phyloP scores from a whole-genome alignment of 2,797 vertebrate species.

The Cossypha dichroa region DNA sequence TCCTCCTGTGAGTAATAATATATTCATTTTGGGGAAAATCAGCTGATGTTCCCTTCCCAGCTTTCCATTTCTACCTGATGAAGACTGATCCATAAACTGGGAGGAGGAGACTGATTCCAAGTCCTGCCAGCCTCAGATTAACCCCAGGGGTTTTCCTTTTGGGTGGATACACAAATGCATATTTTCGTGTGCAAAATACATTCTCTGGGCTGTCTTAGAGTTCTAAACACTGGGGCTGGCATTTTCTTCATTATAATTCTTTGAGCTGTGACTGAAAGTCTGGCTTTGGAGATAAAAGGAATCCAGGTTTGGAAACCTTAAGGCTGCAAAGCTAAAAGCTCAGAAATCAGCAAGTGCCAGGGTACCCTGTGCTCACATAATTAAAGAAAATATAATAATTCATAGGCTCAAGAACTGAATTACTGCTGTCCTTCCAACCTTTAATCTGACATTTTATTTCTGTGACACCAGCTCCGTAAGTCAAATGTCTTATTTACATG shows the following conservation, averaged over 20 bases:
- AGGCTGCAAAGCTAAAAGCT: not conserved
- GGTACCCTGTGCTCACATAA: not conserved
- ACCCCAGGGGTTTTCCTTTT: not conserved
- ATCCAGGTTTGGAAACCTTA: not conserved
- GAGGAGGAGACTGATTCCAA: not conserved
- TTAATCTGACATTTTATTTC: conserved; percentile 2
- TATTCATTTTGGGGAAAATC: not conserved
- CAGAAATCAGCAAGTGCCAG: not conserved
- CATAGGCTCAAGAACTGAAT: not conserved
- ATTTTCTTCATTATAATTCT: not conserved
- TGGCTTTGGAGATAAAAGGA: conserved; percentile 6
- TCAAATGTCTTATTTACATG: not conserved
- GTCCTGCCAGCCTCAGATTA: not conserved
- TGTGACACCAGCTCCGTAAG: not conserved
- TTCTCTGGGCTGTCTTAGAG: not conserved
- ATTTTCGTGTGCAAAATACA: not conserved
- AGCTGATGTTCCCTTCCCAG: not conserved
- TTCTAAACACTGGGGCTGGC: not conserved
- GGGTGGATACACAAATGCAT: not conserved
- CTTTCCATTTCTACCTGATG: not conserved
- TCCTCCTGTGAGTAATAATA: conserved; percentile 1
- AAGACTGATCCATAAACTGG: not conserved
- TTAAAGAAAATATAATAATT: not conserved
- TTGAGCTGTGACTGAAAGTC: not conserved
- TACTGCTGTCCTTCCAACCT: not conserved